Conservation (phyloP, 2,888 invertebrate species). For the Agonum fuliginosum region DNA sequence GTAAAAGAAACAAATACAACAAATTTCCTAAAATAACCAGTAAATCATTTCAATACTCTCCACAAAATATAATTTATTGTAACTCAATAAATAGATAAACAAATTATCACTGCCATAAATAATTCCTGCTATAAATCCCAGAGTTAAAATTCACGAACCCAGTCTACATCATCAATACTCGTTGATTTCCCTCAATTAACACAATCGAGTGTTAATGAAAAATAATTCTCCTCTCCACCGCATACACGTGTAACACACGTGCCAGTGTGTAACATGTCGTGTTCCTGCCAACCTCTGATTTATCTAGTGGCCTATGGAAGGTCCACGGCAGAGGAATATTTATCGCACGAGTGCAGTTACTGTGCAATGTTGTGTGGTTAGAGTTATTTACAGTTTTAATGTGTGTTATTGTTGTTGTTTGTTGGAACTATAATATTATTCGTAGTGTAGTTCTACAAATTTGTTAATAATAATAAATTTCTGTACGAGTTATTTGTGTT, state of each 20-base stretch:
- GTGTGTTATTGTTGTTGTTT: constrained; percentile 1
- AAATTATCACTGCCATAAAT: not conserved
- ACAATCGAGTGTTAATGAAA: constrained; percentile 13
- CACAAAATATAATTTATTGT: not conserved
- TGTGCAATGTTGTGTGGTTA: not conserved
- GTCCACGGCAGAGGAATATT: not conserved
- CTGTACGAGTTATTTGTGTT: too few species aligned
- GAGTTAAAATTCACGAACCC: not conserved
- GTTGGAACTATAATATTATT: not conserved
- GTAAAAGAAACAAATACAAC: too few species aligned
- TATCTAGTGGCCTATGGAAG: constrained; percentile 2
- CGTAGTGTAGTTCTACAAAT: not conserved
- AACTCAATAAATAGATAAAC: not conserved
- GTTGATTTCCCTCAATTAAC: constrained; percentile 20
- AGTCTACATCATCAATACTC: not conserved
- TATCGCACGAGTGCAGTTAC: not conserved
- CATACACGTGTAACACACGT: constrained; percentile 21
- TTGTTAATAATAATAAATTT: too few species aligned
- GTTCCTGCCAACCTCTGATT: constrained; percentile 16
- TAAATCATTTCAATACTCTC: not conserved
- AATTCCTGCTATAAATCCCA: not conserved
- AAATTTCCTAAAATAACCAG: not conserved
- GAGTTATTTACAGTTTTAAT: too few species aligned
- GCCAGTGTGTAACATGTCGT: not conserved
- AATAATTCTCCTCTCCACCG: constrained; percentile 13